phyloP scores from a whole-genome alignment of 2,113 vertebrate genomes.

The Setophaga kirtlandii region DNA sequence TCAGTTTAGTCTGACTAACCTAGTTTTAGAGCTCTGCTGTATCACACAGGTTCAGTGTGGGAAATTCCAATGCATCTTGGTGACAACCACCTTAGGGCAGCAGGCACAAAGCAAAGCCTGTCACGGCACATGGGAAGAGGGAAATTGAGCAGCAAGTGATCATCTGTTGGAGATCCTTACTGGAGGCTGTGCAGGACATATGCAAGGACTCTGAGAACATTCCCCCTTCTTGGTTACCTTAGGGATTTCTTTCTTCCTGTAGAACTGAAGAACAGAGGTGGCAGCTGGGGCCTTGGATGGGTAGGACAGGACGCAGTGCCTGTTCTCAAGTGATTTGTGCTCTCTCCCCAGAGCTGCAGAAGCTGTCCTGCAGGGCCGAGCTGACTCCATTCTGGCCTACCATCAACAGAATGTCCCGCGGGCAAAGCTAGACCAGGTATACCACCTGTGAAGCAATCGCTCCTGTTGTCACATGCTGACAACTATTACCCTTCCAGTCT shows the following conservation, averaged over 20 bases:
- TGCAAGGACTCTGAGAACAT: not conserved
- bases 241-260: not conserved
- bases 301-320: not conserved
- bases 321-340: not conserved
- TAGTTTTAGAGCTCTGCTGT: not conserved
- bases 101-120: not conserved
- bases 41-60: no score
- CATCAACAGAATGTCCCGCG: conserved; percentile 94
- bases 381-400: conserved; percentile 92
- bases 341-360: conserved; percentile 87
- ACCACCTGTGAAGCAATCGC: not conserved
- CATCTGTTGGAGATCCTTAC: not conserved
- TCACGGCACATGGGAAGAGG: not conserved
- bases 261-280: not conserved
- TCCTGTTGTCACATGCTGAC: not conserved
- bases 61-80: not conserved
- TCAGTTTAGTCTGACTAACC: not conserved
- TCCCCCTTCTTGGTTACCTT: not conserved
- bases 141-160: not conserved
- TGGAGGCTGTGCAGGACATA: not conserved
- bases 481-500: not conserved
- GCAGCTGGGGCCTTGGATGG: not conserved
- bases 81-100: not conserved
- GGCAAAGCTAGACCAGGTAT: conserved; percentile 92
- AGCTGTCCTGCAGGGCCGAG: conserved; percentile 91